phyloP scores from a whole-genome alignment of 2,113 vertebrate genomes.

The Columba livia region DNA sequence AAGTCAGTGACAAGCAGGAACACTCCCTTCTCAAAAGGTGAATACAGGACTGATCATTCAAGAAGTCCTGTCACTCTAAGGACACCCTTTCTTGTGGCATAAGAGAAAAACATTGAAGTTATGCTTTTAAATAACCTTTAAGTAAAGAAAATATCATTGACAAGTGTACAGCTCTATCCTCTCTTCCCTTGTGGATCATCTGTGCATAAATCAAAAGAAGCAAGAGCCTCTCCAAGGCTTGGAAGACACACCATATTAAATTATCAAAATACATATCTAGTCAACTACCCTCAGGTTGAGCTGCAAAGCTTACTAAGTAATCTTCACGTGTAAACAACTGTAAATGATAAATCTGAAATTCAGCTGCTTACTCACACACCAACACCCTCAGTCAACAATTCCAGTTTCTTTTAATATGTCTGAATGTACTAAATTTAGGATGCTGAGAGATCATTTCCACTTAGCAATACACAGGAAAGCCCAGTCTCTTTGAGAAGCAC shows the following conservation, averaged over 20 bases:
- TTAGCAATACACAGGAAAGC: neutral
- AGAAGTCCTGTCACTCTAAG: neutral
- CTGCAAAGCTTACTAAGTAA: neutral
- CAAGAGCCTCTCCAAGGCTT: neutral
- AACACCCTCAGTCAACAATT: neutral
- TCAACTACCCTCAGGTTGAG: neutral
- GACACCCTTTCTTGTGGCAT: neutral
- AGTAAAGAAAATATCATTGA: neutral
- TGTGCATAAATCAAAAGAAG: neutral
- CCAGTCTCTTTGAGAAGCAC: neutral
- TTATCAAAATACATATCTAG: neutral
- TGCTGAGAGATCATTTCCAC: slow-evolving; percentile 29
- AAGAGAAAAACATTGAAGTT: neutral
- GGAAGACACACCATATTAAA: neutral
- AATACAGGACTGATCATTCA: neutral
- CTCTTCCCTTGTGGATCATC: neutral
- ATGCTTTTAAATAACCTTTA: neutral
- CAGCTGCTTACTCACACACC: slow-evolving; percentile 40
- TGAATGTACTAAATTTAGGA: neutral
- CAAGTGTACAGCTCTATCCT: neutral
- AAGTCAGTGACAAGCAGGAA: neutral
- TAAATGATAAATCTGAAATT: slow-evolving; percentile 28
- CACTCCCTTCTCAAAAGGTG: neutral
- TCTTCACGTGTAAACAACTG: neutral
- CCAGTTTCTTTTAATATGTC: slow-evolving; percentile 11